Evolutionary conservation across 37 sponge, comb jelly and placozoan genomes (phyloP).

Genomic region (Beroe ovata): DNA sequence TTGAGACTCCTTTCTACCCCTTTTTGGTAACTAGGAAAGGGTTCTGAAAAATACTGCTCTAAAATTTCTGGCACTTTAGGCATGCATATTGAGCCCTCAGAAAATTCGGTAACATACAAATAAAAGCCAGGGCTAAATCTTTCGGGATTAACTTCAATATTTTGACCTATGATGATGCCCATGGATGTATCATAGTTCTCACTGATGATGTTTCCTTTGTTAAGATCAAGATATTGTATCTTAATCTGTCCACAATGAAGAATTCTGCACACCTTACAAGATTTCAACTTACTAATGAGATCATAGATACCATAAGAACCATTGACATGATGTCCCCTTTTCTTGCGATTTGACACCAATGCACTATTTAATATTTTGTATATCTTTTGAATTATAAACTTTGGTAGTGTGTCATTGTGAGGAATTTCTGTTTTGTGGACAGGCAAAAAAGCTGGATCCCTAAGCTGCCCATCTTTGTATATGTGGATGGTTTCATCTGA

Average conservation of each 20-base stretch:
- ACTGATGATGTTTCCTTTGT: not conserved
- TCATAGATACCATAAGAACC: slow-evolving; percentile 38
- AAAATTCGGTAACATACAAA: slow-evolving; percentile 5
- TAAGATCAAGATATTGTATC: not conserved
- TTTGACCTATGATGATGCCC: slow-evolving; percentile 15
- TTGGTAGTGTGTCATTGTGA: slow-evolving; percentile 26
- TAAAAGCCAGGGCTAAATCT: slow-evolving; percentile 7
- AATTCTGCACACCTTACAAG: not conserved
- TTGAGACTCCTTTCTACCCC: slow-evolving; percentile 33
- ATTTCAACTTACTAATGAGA: not conserved
- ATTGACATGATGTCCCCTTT: not conserved
- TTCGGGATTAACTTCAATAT: not conserved
- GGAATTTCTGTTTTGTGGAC: slow-evolving; percentile 21
- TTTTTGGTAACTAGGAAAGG: not conserved
- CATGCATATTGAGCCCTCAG: not conserved
- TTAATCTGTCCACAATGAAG: slow-evolving; percentile 27
- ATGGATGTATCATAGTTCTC: not conserved
- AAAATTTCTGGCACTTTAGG: not conserved
- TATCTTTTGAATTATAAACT: not conserved
- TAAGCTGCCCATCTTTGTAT: slow-evolving; percentile 20
- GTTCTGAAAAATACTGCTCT: slow-evolving; percentile 28
- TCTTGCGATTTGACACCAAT: slow-evolving; percentile 32
- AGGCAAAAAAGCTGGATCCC: slow-evolving; percentile 46
- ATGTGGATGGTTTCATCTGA: slow-evolving; percentile 61
- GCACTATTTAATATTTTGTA: slow-evolving; percentile 4